Evolutionary conservation across 2,797 vertebrate species (phyloP).

Genomic region (Luscinia megarhynchos): DNA sequence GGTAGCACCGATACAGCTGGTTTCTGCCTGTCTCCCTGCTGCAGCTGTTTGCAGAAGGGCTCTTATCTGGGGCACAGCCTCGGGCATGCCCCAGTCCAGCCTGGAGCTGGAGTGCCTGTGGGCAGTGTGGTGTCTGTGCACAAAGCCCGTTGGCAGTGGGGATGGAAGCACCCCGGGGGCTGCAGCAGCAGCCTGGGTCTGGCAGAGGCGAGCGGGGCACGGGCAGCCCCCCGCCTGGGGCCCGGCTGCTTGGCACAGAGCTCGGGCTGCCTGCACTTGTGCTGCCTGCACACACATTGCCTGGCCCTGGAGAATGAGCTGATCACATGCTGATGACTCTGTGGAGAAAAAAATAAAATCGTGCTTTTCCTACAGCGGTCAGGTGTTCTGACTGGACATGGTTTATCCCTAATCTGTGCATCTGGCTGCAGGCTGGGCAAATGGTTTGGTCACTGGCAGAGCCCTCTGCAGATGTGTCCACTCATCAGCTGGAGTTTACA

Average conservation of each 20-base stretch:
- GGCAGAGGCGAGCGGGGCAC: accelerated
- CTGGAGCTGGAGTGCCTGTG: not conserved
- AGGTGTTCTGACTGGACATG: not conserved
- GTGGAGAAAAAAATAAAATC: not conserved
- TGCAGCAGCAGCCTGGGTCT: accelerated
- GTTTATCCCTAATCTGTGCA: not conserved
- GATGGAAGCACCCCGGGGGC: not conserved
- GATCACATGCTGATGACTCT: conserved; percentile 29
- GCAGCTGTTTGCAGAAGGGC: conserved; percentile 24
- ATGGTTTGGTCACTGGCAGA: not conserved
- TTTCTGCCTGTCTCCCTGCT: not conserved
- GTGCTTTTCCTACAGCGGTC: not conserved
- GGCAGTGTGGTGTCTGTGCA: not conserved
- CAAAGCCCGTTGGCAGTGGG: not conserved
- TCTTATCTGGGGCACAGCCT: not conserved
- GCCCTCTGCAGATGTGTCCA: not conserved
- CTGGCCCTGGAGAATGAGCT: not conserved
- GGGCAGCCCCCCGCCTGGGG: accelerated
- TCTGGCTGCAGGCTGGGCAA: conserved; percentile 16
- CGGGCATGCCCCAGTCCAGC: not conserved
- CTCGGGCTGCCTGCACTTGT: not conserved
- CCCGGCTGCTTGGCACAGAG: not conserved
- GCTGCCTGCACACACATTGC: not conserved
- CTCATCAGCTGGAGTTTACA: not conserved
- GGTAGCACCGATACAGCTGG: conserved; percentile 22